Evolutionary conservation across 2,113 vertebrate species (phyloP).

Genomic region (Sterna hirundo): DNA sequence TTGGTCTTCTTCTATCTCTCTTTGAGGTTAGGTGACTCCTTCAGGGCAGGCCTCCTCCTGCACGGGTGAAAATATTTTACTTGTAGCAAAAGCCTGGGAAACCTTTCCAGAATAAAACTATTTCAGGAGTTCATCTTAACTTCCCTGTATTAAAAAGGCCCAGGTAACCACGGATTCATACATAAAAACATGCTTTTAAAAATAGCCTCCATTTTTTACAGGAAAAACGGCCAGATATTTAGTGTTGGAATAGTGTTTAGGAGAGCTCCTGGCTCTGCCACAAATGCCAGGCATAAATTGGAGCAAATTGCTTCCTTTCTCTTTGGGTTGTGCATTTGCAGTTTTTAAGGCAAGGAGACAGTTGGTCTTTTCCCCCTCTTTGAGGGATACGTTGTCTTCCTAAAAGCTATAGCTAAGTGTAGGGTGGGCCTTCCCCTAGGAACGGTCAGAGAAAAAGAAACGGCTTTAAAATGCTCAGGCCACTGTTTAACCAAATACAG

Average conservation of each 20-base stretch:
- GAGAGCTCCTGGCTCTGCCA: neutral
- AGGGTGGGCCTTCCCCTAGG: neutral
- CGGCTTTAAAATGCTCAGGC: neutral
- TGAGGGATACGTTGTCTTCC: neutral
- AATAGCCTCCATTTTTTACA: neutral
- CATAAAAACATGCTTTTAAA: neutral
- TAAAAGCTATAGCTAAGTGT: neutral
- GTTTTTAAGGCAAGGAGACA: neutral
- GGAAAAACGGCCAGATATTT: neutral
- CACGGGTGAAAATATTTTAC: neutral
- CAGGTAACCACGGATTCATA: neutral
- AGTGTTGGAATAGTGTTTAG: neutral
- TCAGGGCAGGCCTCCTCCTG: neutral
- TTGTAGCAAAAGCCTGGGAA: neutral
- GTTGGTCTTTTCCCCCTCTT: neutral
- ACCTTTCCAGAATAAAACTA: neutral
- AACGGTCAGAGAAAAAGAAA: neutral
- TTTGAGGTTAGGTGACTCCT: neutral
- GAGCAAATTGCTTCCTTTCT: neutral
- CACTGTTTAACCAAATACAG: neutral
- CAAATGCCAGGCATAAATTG: neutral
- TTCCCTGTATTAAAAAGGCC: neutral
- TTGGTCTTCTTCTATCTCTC: neutral
- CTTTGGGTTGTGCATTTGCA: neutral
- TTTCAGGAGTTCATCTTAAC: neutral